A percentile compares a stretch with the other conserved stretches of the same genome.
Evolutionary conservation across 2,113 vertebrate species (phyloP).

Genomic region (Manacus vitellinus): DNA sequence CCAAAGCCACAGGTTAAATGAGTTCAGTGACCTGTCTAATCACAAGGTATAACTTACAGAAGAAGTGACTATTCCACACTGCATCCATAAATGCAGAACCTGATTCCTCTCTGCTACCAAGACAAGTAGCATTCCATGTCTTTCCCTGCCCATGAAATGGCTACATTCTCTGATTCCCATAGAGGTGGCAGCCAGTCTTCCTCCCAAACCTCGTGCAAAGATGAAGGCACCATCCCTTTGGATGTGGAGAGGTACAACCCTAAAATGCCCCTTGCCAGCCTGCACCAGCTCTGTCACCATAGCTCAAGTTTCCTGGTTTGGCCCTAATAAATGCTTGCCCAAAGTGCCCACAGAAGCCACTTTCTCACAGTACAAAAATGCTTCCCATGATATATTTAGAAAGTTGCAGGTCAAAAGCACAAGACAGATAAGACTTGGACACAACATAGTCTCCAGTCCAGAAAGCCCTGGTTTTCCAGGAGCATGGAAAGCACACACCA

Average conservation of each 20-base stretch:
- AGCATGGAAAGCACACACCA: fast-evolving
- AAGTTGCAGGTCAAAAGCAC: background rate
- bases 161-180: fast-evolving
- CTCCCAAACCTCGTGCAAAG: fast-evolving
- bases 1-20: conserved; percentile 20
- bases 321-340: background rate
- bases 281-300: background rate
- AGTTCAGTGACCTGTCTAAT: background rate
- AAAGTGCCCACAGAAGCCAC: background rate
- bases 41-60: background rate
- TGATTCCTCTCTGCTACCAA: background rate
- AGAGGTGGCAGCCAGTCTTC: background rate
- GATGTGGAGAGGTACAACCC: background rate
- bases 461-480: background rate
- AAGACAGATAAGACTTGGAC: background rate
- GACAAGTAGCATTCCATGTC: background rate
- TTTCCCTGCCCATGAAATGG: background rate
- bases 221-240: background rate
- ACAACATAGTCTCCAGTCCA: fast-evolving
- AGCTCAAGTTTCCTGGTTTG: background rate
- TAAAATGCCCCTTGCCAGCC: fast-evolving
- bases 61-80: fast-evolving
- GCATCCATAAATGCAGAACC: background rate
- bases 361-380: background rate
- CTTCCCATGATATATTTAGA: background rate